Evolutionary conservation across 2,797 vertebrate genomes (phyloP), one percentile per base, ranked within the genome.

Genomic region (Enteromius afrohamiltoni): DNA sequence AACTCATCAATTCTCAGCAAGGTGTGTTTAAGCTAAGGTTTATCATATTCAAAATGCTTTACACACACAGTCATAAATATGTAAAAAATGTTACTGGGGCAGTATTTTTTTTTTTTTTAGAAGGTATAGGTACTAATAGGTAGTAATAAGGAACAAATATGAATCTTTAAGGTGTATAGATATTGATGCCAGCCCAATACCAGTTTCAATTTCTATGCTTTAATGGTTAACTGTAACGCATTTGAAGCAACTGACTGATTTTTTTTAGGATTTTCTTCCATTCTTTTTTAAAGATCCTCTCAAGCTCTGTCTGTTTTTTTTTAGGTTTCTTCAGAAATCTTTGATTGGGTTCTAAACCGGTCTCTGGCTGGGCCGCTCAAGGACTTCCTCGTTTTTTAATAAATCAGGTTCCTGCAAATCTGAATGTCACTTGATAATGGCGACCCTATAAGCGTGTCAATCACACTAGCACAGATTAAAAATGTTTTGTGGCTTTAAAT

Each of bases 381-480:
- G 65, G 34, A 68, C 68, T 10, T 19, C 49, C 11, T 5, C 1
- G 14, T 29, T 71, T 70, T 70, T 45, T 0, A 45, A 6, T 14
- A 70, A 70, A 70, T 69, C 23, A 71, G 49, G 42, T 71, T 26
- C 17, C 14, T 19, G 42, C 68, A 70, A 73, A 26, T 34, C 26
- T 31, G 29, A 74, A 31, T 74, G 51, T 58, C 31, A 23, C 73
- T 55, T 55, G 19, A 21, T 42, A 75, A 58, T 89, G 84, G 85
- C 89, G 83, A 84, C 77, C 88, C 81, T 80, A 82, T 86, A 82
- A 86, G 88, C 64, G 42, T 88, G 89, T 89, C 84, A 90, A 89
- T 87, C 90, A 86, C 88, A 80, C 87, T 87, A 80, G 8, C 90
- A 9, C 90, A 91, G 93, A 94, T 94, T 94, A 92, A 85, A 83